Evolutionary conservation across 92 coral and sea anemone species (phyloP).

Genomic region (Phenganax subtilis): DNA sequence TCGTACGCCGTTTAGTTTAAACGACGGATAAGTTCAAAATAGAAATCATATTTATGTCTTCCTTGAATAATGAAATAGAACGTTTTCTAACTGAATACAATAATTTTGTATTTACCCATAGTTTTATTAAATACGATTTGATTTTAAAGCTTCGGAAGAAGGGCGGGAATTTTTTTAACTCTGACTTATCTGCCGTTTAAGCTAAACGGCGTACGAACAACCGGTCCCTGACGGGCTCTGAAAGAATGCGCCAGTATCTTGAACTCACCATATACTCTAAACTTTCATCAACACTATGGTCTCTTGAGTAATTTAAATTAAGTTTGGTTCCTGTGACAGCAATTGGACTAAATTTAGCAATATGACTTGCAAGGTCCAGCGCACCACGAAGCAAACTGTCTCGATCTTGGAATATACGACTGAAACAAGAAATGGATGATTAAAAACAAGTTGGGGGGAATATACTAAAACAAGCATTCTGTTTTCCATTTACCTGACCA

Average conservation of each 20-base stretch:
- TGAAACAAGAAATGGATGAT: conserved; percentile 24
- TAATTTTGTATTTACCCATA: too few species aligned
- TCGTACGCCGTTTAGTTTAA: too few species aligned
- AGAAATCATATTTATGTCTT: too few species aligned
- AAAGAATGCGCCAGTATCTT: not conserved
- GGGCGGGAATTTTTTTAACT: too few species aligned
- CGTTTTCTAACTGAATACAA: too few species aligned
- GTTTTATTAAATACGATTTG: too few species aligned
- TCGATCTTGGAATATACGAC: conserved; percentile 69
- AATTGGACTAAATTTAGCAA: conserved; percentile 90
- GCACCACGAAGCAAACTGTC: conserved; percentile 67
- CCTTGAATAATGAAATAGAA: too few species aligned
- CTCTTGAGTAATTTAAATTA: conserved; percentile 87
- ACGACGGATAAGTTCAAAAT: too few species aligned
- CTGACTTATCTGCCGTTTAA: too few species aligned
- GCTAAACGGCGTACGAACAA: too few species aligned
- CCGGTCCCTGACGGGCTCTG: not conserved
- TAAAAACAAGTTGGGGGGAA: not conserved
- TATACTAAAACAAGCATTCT: not conserved
- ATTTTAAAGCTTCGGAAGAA: too few species aligned
- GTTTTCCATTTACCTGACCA: conserved; percentile 71
- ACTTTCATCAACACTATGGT: conserved; percentile 73
- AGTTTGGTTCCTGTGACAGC: conserved; percentile 89
- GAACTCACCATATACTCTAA: conserved; percentile 74
- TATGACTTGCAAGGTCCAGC: conserved; percentile 62